Evolutionary conservation across 2,888 invertebrate genomes (phyloP), one percentile per base, ranked within the genome.

Genomic region (Mesochorus sp.): DNA sequence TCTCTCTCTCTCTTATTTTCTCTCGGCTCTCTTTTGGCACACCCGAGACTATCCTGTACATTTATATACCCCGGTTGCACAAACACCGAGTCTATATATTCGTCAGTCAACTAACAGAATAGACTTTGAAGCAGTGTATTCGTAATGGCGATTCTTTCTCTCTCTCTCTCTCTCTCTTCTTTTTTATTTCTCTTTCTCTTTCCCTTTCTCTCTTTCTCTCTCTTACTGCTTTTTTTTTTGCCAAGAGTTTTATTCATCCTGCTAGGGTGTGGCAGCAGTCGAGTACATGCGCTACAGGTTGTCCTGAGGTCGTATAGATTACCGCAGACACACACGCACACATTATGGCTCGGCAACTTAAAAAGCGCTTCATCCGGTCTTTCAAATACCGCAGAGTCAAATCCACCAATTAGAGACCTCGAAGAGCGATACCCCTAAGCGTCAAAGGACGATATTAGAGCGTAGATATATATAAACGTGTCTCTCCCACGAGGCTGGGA

Each of bases 321-420:
- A 37, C 53, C 44, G 21, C 51, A 37, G n/a, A n/a, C n/a, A 71
- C 42, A 51, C 37, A 61, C 61, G n/a, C n/a, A n/a, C n/a, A n/a
- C n/a, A n/a, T 47, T 17, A 12, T 49, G 84, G 82, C 83, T 83
- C n/a, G 81, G 79, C 75, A 86, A 86, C 85, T 87, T 86, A 85
- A 87, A 87, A 85, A 83, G 85, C 79, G 86, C 82, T 87, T 85
- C 83, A 81, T 81, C 79, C 80, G 12, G 10, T 44, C 31, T 37
- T 31, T 17, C 31, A 80, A 85, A 84, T 80, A 83, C 83, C 77
- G 68, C 47, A n/a, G 24, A 79, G 76, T 76, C 78, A 79, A 84
- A 83, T 85, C 81, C 72, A 79, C 73, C 84, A 82, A 86, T 86
- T 86, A 86, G 82, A 51, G 57, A 53, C 39, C 57, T 10, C 49